Evolutionary conservation across 1,140 invertebrate species (phyloP), one percentile per base, ranked within the genome.

Genomic region (Drosophila tristis): DNA sequence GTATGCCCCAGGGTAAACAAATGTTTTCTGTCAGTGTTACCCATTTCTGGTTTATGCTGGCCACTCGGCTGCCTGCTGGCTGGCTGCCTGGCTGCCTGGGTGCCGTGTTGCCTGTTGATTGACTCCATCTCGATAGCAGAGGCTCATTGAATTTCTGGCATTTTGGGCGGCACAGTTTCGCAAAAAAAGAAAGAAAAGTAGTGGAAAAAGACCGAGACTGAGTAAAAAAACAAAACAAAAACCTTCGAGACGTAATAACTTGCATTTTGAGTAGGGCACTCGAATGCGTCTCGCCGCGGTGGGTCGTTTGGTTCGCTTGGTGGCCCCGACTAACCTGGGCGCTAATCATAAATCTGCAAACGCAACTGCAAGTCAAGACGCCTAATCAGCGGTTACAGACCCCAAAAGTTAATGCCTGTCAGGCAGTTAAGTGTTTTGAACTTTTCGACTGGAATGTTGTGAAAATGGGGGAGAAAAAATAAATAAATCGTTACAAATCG

Each of bases 321-420:
- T 20, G 65, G 50, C 68, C 64, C 72, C 29, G 49, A 43, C 49
- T 62, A 31, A 77, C 60, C 78, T 50, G 78, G 66, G 78, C 74
- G 80, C 82, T 86, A 86, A 86, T 86, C 82, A 86, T 86, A 86
- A 86, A 86, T 86, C 82, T 87, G 78, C 78, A 39, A 87, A 82
- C 78, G 82, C 82, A 86, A 71, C 79, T 74, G 48, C 61, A 62
- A 63, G 49, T 43, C 59, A 62, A 62, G 50, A 55, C 44, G 51
- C 55, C 82, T 86, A 86, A 86, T 86, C 82, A 86, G 53, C 54
- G 82, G 82, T 87, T 86, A 58, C 58, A 48, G 23, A 63, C 35
- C 61, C 61, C 20, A 76, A 77, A 78, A 86, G 78, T 87, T 87
- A 86, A 86, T 86, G 82, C 81, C 81, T 85, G 74, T 75, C 82